Evolutionary conservation across 2,797 vertebrate genomes (phyloP).

Genomic region (Lacerta agilis): DNA sequence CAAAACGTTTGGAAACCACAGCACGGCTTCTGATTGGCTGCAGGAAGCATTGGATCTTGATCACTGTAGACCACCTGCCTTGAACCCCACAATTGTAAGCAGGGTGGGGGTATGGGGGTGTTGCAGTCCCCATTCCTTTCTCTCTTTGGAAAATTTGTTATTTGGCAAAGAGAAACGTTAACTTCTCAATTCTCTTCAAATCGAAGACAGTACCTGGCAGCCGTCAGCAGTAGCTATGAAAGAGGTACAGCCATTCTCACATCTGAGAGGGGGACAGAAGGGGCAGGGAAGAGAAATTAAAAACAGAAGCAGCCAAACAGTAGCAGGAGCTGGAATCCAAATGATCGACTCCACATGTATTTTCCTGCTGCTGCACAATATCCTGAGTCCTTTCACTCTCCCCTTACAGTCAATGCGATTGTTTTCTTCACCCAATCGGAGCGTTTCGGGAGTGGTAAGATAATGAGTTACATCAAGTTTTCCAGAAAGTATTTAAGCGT

Average conservation of each 20-base stretch:
- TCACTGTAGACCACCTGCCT: neutral
- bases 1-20: too few relatives aligned
- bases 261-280: constrained; percentile 27
- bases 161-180: neutral
- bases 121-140: neutral
- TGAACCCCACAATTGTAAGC: neutral
- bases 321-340: constrained; percentile 67
- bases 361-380: constrained; percentile 42
- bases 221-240: constrained; percentile 16
- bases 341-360: constrained; percentile 69
- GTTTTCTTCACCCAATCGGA: neutral
- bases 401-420: constrained; percentile 13
- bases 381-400: constrained; percentile 17
- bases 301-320: constrained; percentile 69
- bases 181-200: constrained; percentile 23
- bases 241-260: constrained; percentile 6
- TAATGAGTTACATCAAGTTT: neutral
- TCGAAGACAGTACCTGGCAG: constrained; percentile 26
- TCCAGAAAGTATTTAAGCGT: constrained; percentile 10
- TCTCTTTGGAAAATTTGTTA: neutral
- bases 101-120: neutral
- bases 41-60: neutral
- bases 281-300: constrained; percentile 47
- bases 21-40: too few relatives aligned
- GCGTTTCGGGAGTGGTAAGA: neutral